Evolutionary conservation across 1,140 invertebrate genomes (phyloP).

Genomic region (Pachypeltis micranthus): DNA sequence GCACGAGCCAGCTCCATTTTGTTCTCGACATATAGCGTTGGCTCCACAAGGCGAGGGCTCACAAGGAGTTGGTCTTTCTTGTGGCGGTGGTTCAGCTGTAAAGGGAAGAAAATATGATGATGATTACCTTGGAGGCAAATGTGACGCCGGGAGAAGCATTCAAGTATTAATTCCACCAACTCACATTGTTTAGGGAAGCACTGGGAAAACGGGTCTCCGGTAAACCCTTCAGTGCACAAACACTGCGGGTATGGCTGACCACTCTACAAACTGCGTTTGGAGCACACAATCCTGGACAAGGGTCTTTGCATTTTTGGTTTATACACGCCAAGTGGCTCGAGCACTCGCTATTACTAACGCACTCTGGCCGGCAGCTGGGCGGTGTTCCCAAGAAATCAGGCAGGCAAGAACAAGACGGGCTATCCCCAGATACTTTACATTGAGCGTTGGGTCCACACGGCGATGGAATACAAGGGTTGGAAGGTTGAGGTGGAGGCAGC

Average conservation of each 20-base stretch:
- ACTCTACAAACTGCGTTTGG: conserved; percentile 39
- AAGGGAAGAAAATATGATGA: conserved; percentile 12
- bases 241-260: conserved; percentile 55
- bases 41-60: conserved; percentile 62
- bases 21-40: conserved; percentile 49
- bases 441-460: conserved; percentile 58
- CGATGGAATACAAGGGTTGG: conserved; percentile 50
- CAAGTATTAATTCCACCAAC: conserved; percentile 20
- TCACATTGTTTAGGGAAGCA: conserved; percentile 38
- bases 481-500: conserved; percentile 26
- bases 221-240: conserved; percentile 42
- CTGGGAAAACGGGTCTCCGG: conserved; percentile 37
- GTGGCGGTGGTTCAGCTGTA: conserved; percentile 26
- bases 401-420: conserved; percentile 51
- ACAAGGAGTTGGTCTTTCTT: conserved; percentile 48
- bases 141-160: conserved; percentile 29
- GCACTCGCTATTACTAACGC: conserved; percentile 52
- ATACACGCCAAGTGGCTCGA: conserved; percentile 44
- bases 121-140: too few species aligned
- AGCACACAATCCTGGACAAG: conserved; percentile 46
- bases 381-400: conserved; percentile 47
- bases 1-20: conserved; percentile 50
- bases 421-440: conserved; percentile 46
- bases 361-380: conserved; percentile 53
- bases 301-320: conserved; percentile 47